phyloP scores from a whole-genome alignment of 2,888 invertebrate genomes.

The Diplazon laetatorius region DNA sequence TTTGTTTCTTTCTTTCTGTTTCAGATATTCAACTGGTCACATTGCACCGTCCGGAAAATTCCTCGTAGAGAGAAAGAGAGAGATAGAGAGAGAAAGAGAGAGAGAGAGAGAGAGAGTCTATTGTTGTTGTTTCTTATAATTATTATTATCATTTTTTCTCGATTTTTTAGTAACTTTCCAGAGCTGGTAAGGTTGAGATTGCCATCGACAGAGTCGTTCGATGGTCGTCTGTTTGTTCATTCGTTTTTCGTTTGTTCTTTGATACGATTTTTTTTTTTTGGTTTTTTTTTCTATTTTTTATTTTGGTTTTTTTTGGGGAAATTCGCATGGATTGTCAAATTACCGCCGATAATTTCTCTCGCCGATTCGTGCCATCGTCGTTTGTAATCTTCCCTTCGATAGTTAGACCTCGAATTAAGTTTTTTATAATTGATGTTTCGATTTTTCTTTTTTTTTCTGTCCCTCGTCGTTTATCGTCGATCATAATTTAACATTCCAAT shows the following conservation, averaged over 20 bases:
- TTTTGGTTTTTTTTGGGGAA: no score
- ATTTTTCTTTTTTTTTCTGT: no score
- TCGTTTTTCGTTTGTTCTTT: background rate
- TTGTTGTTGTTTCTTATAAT: conserved; percentile 22
- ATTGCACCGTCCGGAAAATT: conserved; percentile 67
- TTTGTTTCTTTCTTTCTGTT: conserved; percentile 77
- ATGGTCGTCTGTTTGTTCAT: background rate
- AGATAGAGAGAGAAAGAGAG: conserved; percentile 18
- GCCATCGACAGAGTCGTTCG: background rate
- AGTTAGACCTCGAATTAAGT: background rate
- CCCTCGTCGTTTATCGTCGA: background rate
- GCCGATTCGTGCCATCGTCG: conserved; percentile 28
- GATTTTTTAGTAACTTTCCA: background rate
- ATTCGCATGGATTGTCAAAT: background rate
- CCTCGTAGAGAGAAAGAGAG: conserved; percentile 46
- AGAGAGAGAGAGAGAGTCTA: conserved; percentile 43
- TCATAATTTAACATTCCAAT: conserved; percentile 23
- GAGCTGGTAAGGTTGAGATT: background rate
- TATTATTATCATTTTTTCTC: conserved; percentile 1
- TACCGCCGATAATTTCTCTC: conserved; percentile 28
- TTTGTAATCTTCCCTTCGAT: conserved; percentile 17
- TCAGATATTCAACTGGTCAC: conserved; percentile 76
- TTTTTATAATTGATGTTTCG: background rate
- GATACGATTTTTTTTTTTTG: no score
- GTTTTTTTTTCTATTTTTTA: no score